These are phyloP conservation scores for Aproaerema taeniolella DNA, from an alignment of 2,888 invertebrate species.

Conservation along the genomic window DNA sequence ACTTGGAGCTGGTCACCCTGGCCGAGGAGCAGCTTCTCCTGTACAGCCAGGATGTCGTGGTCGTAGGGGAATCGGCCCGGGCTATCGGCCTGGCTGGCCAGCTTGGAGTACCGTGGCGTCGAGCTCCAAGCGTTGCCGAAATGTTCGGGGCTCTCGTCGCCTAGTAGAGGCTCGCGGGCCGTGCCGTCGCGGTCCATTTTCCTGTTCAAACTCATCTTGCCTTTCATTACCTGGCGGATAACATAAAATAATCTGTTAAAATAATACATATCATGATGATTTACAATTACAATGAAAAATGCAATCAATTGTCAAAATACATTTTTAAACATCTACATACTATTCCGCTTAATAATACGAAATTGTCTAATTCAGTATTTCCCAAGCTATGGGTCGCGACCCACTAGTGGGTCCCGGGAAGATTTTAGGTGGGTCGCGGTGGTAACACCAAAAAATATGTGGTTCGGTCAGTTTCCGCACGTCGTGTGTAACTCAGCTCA, in stretches of 20 bases:
- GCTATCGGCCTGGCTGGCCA: constrained; percentile 89
- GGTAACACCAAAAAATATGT: too few relatives aligned
- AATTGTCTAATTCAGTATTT: too few relatives aligned
- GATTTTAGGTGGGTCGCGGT: too few relatives aligned
- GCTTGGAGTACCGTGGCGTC: constrained; percentile 89
- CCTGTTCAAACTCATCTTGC: constrained; percentile 91
- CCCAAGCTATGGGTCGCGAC: too few relatives aligned
- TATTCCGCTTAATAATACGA: too few relatives aligned
- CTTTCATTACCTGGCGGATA: constrained; percentile 93
- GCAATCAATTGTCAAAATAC: too few relatives aligned
- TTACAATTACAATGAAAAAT: too few relatives aligned
- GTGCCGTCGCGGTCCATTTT: constrained; percentile 90
- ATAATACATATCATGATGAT: too few relatives aligned
- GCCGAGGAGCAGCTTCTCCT: constrained; percentile 85
- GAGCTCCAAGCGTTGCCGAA: constrained; percentile 79
- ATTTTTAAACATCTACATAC: too few relatives aligned
- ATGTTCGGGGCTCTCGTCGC: constrained; percentile 60
- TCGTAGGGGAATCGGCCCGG: constrained; percentile 79
- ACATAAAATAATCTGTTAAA: constrained; percentile 14
- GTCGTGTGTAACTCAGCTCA: too few relatives aligned
- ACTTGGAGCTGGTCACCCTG: constrained; percentile 95
- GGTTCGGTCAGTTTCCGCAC: too few relatives aligned
- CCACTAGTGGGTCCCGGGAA: too few relatives aligned
- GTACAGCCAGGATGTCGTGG: constrained; percentile 83
- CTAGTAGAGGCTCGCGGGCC: constrained; percentile 83